Evolutionary conservation across 2,113 vertebrate genomes (phyloP), one percentile per base, ranked within the genome.

Genomic region (Litocranius walleri): DNA sequence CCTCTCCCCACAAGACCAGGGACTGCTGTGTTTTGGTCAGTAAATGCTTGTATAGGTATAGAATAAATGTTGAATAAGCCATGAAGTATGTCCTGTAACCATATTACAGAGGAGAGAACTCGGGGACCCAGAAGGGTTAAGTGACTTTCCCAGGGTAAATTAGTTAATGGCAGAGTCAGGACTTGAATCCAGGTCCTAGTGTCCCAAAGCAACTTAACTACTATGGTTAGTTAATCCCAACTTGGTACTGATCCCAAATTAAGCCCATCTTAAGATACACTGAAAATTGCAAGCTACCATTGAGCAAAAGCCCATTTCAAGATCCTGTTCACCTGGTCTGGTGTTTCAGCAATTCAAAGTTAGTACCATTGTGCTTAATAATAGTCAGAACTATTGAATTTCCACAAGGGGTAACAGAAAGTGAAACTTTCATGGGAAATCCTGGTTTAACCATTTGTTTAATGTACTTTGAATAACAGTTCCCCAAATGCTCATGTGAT

Each of bases 391-490:
- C 25, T 17, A 82, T 30, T 59, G 14, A 15, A 57, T 88, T 96
- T 91, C 43, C 15, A 25, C 25, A 23, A 88, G 30, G 36, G 17
- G 27, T 45, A 15, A 84, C 5, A 90, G 36, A 59, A 21, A 74
- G 19, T 56, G 45, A 80, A 57, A 54, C 81, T 45, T 57, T 64
- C 30, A 33, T 1, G 40, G 94, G 54, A 91, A 95, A 86, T 86
- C 57, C 50, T 36, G 10, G 90, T 84, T 85, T 71, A 89, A 96
- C 91, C 45, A 80, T 88, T 86, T 94, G 87, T 89, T 88, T 93
- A 89, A 59, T 54, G 14, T 81, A 50, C 90, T 90, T 85, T 92
- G 91, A 94, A 88, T 94, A 88, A 93, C 25, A 43, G 64, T 77
- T 97, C 61, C 61, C 86, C 23, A 45, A 74, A 45, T 62, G 82